A percentile compares a stretch with the other conserved stretches of the same genome.
phyloP scores from a whole-genome alignment of 2,888 invertebrate genomes.

The Ophion costatus region DNA sequence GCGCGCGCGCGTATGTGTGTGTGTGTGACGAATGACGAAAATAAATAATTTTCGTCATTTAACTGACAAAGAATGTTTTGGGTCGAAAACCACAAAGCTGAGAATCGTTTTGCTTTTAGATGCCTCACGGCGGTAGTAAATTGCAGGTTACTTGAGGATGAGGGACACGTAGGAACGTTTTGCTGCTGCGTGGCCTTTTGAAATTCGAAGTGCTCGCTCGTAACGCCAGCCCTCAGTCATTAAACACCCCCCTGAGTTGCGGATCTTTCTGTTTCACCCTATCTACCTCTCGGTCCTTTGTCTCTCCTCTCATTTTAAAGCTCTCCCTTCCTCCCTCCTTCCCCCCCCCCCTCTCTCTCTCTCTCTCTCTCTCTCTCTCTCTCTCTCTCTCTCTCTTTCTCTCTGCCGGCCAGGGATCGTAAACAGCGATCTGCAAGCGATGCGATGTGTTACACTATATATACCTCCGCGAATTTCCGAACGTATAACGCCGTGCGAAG shows the following conservation, averaged over 20 bases:
- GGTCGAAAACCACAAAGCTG: background rate
- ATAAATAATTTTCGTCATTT: background rate
- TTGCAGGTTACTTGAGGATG: conserved; percentile 38
- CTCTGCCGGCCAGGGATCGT: conserved; percentile 26
- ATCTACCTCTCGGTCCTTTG: conserved; percentile 17
- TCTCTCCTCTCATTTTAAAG: conserved; percentile 20
- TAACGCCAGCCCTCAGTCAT: conserved; percentile 56
- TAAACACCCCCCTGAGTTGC: conserved; percentile 50
- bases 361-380: background rate
- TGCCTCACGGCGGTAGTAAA: conserved; percentile 17
- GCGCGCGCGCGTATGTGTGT: no score
- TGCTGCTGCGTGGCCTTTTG: conserved; percentile 39
- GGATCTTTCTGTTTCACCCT: conserved; percentile 21
- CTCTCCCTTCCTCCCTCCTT: background rate
- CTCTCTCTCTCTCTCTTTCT: background rate
- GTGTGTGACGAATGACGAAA: no score
- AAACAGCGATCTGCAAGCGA: conserved; percentile 49
- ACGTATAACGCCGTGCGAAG: conserved; percentile 15
- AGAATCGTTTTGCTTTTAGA: background rate
- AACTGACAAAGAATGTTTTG: background rate
- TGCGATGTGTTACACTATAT: background rate
- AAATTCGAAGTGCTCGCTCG: conserved; percentile 59
- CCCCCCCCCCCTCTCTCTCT: background rate
- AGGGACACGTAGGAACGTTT: conserved; percentile 41
- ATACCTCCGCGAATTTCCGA: conserved; percentile 20